A percentile compares a stretch with the other conserved stretches of the same genome.
These are phyloP conservation scores for Enteromius fasciolatus DNA, from an alignment of 2,797 vertebrate species.

Conservation along the genomic window DNA sequence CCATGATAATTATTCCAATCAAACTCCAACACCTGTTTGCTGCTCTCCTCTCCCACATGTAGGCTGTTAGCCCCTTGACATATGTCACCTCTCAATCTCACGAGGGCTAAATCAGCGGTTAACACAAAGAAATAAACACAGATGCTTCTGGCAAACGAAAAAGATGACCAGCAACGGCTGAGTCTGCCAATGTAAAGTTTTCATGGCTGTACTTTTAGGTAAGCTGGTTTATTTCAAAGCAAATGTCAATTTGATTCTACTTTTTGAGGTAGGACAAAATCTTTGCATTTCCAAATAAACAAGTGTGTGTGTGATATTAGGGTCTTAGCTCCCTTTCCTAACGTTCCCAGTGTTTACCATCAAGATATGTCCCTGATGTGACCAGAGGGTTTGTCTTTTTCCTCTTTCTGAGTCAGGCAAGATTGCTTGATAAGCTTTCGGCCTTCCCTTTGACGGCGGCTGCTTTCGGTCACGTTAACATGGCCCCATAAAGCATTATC, in stretches of 20 bases:
- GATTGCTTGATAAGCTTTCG: conserved; percentile 71
- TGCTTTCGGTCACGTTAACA: conserved; percentile 74
- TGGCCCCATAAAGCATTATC: conserved; percentile 78
- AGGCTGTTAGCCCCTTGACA: conserved; percentile 56
- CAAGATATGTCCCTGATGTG: conserved; percentile 63
- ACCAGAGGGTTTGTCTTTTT: conserved; percentile 68
- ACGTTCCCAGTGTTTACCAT: conserved; percentile 69
- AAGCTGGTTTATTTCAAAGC: not conserved
- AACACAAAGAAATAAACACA: conserved; percentile 61
- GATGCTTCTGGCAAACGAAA: conserved; percentile 47
- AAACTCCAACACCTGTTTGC: conserved; percentile 60
- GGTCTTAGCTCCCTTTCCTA: conserved; percentile 21
- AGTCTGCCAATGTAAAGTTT: not conserved
- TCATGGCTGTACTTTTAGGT: not conserved
- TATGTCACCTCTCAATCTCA: conserved; percentile 58
- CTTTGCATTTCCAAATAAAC: conserved; percentile 19
- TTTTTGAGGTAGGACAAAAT: conserved; percentile 5
- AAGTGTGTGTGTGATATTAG: conserved; percentile 5
- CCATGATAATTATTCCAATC: conserved; percentile 62
- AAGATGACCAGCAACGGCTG: conserved; percentile 31
- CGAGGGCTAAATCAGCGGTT: conserved; percentile 57
- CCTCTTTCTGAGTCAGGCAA: conserved; percentile 62
- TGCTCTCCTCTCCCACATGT: conserved; percentile 54
- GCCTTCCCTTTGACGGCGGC: conserved; percentile 65
- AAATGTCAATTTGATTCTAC: not conserved